phyloP scores from a whole-genome alignment of 2,888 invertebrate genomes.

The Coenonympha glycerion region DNA sequence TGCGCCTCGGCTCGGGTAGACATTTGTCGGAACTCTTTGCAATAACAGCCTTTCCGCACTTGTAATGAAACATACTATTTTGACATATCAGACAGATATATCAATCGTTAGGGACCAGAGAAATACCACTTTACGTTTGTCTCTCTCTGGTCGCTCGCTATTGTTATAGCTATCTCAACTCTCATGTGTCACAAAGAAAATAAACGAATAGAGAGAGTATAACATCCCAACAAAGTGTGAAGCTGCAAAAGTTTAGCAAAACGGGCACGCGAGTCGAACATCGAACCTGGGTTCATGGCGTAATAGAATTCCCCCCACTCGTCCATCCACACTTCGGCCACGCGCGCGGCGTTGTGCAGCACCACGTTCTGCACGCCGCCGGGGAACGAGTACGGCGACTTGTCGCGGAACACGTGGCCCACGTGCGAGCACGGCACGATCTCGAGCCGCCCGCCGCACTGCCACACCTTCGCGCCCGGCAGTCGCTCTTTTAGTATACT shows the following conservation, averaged over 20 bases:
- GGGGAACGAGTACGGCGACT: constrained; percentile 99
- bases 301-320: constrained; percentile 99
- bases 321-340: constrained; percentile 99
- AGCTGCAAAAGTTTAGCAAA: constrained; percentile 40
- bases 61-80: no score
- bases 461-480: constrained; percentile 84
- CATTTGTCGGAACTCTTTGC: no score
- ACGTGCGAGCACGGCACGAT: constrained; percentile 97
- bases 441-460: constrained; percentile 96
- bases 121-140: no score
- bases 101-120: no score
- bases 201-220: no score
- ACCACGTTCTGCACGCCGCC: constrained; percentile 98
- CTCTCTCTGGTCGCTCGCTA: no score
- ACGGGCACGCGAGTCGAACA: constrained; percentile 31
- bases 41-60: no score
- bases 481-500: constrained; percentile 13
- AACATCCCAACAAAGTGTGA: neutral
- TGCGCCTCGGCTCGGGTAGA: no score
- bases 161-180: no score
- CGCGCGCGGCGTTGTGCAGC: constrained; percentile 97
- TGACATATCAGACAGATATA: no score
- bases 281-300: constrained; percentile 98
- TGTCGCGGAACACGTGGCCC: constrained; percentile 98
- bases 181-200: neutral